Percentiles rank a stretch among this genome's conserved stretches.
phyloP scores from a whole-genome alignment of 2,797 vertebrate genomes.

The Anguilla pacifica region DNA sequence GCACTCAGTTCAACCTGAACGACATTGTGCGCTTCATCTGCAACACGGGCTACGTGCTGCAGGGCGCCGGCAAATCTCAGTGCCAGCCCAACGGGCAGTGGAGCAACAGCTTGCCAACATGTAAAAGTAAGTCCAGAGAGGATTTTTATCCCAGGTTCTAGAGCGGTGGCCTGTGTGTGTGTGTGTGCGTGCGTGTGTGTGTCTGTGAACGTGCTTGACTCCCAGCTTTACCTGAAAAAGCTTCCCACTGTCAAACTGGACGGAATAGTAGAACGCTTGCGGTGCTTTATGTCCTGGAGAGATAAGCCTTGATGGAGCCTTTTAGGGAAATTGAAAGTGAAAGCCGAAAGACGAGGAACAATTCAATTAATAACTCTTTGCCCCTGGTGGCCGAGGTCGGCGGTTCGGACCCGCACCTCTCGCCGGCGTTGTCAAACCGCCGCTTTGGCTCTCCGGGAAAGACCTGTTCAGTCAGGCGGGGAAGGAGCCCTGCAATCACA shows the following conservation, averaged over 20 bases:
- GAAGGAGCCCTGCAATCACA: constrained; percentile 20
- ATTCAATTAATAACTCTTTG: constrained; percentile 32
- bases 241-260: constrained; percentile 22
- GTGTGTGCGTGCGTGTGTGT: constrained; percentile 26
- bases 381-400: constrained; percentile 3
- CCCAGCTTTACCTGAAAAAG: background rate
- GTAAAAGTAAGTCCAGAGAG: constrained; percentile 82
- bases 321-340: constrained; percentile 15
- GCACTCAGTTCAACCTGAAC: constrained; percentile 93
- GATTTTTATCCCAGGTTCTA: background rate
- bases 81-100: constrained; percentile 94
- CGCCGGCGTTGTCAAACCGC: background rate
- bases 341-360: constrained; percentile 18
- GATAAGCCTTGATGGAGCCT: constrained; percentile 23
- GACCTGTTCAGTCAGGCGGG: background rate
- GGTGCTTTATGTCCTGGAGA: background rate
- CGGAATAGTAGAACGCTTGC: background rate
- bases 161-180: constrained; percentile 44
- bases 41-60: constrained; percentile 85
- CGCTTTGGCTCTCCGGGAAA: background rate
- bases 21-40: constrained; percentile 88
- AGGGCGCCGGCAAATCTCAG: constrained; percentile 81
- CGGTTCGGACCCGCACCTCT: constrained; percentile 30
- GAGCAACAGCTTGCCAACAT: constrained; percentile 86
- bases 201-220: constrained; percentile 15